These are phyloP conservation scores for Lemur catta DNA, from an alignment of 2,797 vertebrate genomes.

Conservation along the genomic window DNA sequence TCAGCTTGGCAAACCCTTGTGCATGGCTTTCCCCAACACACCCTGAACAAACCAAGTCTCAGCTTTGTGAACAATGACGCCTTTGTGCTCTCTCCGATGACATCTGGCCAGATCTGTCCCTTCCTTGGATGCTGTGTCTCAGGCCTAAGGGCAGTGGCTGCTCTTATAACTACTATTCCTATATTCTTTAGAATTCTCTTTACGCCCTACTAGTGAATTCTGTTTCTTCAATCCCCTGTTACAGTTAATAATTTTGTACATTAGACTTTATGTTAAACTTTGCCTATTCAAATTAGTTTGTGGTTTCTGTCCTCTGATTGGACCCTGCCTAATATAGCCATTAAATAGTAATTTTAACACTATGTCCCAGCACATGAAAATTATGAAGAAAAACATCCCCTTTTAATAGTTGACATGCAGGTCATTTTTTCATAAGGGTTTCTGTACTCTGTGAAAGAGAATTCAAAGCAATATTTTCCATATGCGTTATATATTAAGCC, in stretches of 20 bases:
- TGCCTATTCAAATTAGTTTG: conserved; percentile 24
- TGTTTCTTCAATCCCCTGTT: background rate
- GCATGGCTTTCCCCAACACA: background rate
- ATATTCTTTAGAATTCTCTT: background rate
- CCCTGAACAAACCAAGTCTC: background rate
- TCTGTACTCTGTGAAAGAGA: background rate
- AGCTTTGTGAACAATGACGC: no score
- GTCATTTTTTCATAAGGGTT: background rate
- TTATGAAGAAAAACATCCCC: conserved; percentile 14
- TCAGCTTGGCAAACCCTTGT: no score
- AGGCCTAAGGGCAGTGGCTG: background rate
- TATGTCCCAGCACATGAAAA: background rate
- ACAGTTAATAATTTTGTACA: background rate
- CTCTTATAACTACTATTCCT: background rate
- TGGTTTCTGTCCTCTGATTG: background rate
- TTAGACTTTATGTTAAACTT: conserved; percentile 4
- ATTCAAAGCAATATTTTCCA: background rate
- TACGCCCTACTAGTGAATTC: background rate
- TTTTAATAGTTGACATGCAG: conserved; percentile 30
- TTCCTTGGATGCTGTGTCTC: background rate
- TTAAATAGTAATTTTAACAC: background rate
- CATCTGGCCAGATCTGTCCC: background rate
- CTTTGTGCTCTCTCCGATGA: background rate
- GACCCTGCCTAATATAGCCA: background rate
- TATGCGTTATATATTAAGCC: background rate